These are phyloP conservation scores for Varanus komodoensis DNA, from an alignment of 2,113 vertebrate genomes.

Conservation along the genomic window DNA sequence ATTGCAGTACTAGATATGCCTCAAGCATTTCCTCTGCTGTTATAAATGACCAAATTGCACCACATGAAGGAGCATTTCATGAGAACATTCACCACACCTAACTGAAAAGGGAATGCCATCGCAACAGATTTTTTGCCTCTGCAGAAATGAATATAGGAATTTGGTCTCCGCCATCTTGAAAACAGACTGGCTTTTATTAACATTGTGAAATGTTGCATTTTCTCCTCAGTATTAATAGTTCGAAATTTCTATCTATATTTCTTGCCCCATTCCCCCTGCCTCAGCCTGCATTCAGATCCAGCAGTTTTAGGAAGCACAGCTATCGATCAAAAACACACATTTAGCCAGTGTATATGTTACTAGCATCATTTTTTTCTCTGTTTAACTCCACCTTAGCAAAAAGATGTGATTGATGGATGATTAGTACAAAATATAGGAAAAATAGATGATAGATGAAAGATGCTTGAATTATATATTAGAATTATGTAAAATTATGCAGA, in stretches of 20 bases:
- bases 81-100: neutral
- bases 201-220: neutral
- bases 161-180: neutral
- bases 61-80: neutral
- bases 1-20: neutral
- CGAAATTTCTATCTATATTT: neutral
- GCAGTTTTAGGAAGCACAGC: neutral
- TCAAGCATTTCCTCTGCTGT: neutral
- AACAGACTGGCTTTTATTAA: neutral
- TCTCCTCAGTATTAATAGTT: neutral
- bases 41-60: neutral
- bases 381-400: neutral
- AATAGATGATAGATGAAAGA: neutral
- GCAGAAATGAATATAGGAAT: neutral
- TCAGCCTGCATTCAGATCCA: neutral
- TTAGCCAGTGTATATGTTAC: neutral
- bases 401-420: neutral
- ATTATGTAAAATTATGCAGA: neutral
- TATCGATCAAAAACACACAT: neutral
- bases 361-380: constrained; percentile 10
- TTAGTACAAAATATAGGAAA: neutral
- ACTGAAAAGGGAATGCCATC: neutral
- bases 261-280: too few species aligned
- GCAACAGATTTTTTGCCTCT: neutral
- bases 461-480: neutral